Evolutionary conservation across 2,888 invertebrate genomes (phyloP), one percentile per base, ranked within the genome.

Genomic region (Habroteleia sp.): DNA sequence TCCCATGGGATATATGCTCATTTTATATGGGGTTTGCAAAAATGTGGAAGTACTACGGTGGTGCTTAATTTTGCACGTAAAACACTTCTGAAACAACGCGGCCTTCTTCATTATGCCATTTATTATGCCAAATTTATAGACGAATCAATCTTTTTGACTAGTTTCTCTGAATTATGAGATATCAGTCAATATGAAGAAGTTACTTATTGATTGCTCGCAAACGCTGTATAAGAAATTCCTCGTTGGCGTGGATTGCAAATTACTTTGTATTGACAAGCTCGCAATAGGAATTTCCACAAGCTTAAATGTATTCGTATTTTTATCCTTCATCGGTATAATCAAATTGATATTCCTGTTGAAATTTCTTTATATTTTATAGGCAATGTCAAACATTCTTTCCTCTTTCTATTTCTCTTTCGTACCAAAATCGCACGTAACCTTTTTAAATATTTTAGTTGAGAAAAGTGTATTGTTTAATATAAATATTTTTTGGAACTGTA

Each of bases 91-190:
- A 23, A 29, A 23, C 39, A 14, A 46, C 58, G 33, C 11, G 23
- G 33, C 41, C 58, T 27, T 17, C 66, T 56, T 68, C n/a, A n/a
- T n/a, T n/a, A n/a, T n/a, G n/a, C n/a, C n/a, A 68, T 68, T 68
- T 68, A 68, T 68, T 41, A 41, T 16, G 13, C 2, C 56, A 46
- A 58, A 41, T 68, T 68, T 48, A 58, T 33, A 48, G 46, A 10
- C 31, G 66, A 44, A 66, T 66, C 46, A 66, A 66, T 66, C 46
- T n/a, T n/a, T 56, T 52, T 8, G 16, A 31, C 42, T 27, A 23
- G 44, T 56, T 56, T 66, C 39, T 39, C 56, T 66, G 46, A 39
- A 39, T 56, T 46, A 46, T 56, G 56, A 39, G 25, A 56, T 37
- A 54, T 66, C 33, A 66, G 37, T 66, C 54, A 54, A 54, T 66